These are phyloP conservation scores for Clarias platycephalus DNA, from an alignment of 2,797 vertebrate species.

Conservation along the genomic window DNA sequence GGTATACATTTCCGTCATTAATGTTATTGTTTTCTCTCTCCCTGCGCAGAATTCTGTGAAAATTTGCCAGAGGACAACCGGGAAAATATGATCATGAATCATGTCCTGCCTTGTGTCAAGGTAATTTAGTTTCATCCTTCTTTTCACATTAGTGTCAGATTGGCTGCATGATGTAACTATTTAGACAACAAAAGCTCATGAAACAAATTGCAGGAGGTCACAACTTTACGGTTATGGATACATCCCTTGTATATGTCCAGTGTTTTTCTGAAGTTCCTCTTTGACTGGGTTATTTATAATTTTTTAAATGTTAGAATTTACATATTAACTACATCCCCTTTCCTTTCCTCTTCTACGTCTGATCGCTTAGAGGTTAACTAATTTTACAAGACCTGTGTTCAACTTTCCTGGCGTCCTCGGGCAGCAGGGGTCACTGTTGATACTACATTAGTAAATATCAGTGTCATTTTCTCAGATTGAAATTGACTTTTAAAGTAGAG, in stretches of 20 bases:
- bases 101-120: slow-evolving; percentile 86
- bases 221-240: not conserved
- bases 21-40: not conserved
- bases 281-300: not conserved
- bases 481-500: not conserved
- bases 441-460: not conserved
- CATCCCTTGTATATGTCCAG: not conserved
- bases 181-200: not conserved
- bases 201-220: not conserved
- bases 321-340: not conserved
- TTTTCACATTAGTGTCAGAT: not conserved
- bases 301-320: not conserved
- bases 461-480: not conserved
- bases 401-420: slow-evolving; percentile 18
- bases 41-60: slow-evolving; percentile 80
- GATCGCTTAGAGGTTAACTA: not conserved
- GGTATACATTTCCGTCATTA: not conserved
- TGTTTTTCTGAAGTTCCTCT: not conserved
- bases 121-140: slow-evolving; percentile 57
- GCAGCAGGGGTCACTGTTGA: slow-evolving; percentile 73
- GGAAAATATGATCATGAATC: slow-evolving; percentile 86
- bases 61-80: slow-evolving; percentile 83
- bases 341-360: not conserved
- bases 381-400: not conserved
- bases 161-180: not conserved